Evolutionary conservation across 1,140 invertebrate species (phyloP), one percentile per base, ranked within the genome.

Genomic region (Solen grandis): DNA sequence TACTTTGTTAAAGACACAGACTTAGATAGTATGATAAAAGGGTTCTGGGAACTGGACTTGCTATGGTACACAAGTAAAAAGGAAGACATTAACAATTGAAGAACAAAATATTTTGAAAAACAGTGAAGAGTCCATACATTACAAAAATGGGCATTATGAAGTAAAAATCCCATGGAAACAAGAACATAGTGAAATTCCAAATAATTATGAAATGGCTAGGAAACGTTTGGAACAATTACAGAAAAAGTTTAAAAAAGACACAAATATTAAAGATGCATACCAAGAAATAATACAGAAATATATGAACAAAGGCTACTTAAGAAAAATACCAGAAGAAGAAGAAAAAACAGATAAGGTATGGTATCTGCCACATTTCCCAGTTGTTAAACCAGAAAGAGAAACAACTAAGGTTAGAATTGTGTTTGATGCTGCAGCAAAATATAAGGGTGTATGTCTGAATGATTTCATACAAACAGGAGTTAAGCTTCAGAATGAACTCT

Each of bases 401-500:
- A 83, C 84, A 25, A 83, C 78, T 36, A 81, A 85, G 54, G 77
- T 78, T 22, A 19, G 72, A 10, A 81, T 85, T 3, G 84, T 83
- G 16, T 83, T 85, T 54, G 81, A 85, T 41, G 84, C 84, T 25
- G 73, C 81, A 16, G 76, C 84, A 4, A 83, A 80, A 36, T 62
- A 62, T 69, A 22, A 89, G 89, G 69, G 57, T 93, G 0, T 77
- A 13, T 55, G 59, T 3, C n/a, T 85, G 29, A 85, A 85, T 76
- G 84, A 83, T 36, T 0, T 54, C 5, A 63, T 89, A 31, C 38
- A 83, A 16, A 31, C 31, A 22, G 89, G 89, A 0, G 91, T 93
- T n/a, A 88, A 88, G 66, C 52, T 93, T 0, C 91, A 93, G 86
- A 86, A 52, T 57, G 66, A 75, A 22, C 38, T 88, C 16, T 70